Percentiles rank a stretch among this genome's conserved stretches.
Conservation (phyloP, 2,113 vertebrate genomes). For the rat (Rattus norvegicus) region DNA sequence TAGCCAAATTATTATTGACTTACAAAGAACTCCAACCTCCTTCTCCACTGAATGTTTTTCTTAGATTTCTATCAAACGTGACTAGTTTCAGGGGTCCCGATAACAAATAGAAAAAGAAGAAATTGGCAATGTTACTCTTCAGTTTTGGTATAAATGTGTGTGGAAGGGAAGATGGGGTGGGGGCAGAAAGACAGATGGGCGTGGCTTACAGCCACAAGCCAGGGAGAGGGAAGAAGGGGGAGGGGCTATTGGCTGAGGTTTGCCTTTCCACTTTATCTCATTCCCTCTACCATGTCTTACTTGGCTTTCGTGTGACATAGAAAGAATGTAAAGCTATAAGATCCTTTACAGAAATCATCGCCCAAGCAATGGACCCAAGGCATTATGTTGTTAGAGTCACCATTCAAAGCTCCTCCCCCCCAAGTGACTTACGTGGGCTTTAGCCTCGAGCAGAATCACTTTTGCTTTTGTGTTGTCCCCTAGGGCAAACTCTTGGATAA, state of each 20-base stretch:
- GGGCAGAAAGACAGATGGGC: not conserved
- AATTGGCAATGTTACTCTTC: conserved; percentile 53
- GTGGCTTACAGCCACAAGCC: not conserved
- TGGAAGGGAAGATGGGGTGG: not conserved
- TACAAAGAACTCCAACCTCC: conserved; percentile 62
- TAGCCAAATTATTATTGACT: conserved; percentile 76
- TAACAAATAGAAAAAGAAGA: not conserved
- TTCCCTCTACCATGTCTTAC: conserved; percentile 72
- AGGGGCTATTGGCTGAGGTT: conserved; percentile 25
- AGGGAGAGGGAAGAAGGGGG: not conserved
- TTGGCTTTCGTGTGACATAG: conserved; percentile 66
- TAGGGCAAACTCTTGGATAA: conserved; percentile 54
- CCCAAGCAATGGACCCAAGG: conserved; percentile 67
- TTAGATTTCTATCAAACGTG: not conserved
- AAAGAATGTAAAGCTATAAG: conserved; percentile 74
- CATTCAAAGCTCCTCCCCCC: conserved; percentile 64
- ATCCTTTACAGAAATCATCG: conserved; percentile 65
- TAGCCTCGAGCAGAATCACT: not conserved
- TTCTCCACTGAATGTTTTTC: conserved; percentile 69
- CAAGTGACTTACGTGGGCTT: conserved; percentile 64
- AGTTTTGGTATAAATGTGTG: not conserved
- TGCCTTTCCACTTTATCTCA: conserved; percentile 64
- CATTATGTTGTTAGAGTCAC: conserved; percentile 53
- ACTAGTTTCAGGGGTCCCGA: conserved; percentile 46
- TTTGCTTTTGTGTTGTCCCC: conserved; percentile 56